Evolutionary conservation across 2,797 vertebrate genomes (phyloP), one percentile per base, ranked within the genome.

Genomic region (Lates japonicus): DNA sequence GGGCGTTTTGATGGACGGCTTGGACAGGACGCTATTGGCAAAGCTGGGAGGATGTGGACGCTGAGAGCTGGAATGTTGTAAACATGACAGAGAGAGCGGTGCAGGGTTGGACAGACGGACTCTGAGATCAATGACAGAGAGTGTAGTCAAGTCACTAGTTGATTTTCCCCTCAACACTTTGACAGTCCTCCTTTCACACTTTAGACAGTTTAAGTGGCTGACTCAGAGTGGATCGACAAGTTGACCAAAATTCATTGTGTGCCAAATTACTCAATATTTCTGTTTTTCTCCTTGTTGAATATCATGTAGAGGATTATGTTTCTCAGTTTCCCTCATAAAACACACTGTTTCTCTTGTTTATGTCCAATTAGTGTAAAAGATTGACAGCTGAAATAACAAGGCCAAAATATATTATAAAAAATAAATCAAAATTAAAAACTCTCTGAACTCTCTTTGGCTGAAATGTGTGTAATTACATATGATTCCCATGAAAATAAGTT

Each of bases 181-280:
- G 91, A 92, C 90, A 87, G 74, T 70, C 67, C 55, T 76, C 57
- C 68, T 91, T 90, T 93, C 81, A 90, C 85, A 77, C 74, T 83
- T 76, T 48, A 17, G 90, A 94, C 92, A 89, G 62, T 87, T 89
- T 92, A 92, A 94, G 87, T 92, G 88, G 76, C 33, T 62, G 70
- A 86, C 80, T 81, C 58, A 3, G 60, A 62, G 49, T 0, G 20
- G 35, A 80, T 74, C 35, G 52, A 85, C 88, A 68, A 71, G 63
- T 77, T 82, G 72, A 61, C 42, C 29, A 60, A 74, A 84, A 76
- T 74, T 64, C 71, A 79, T 76, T 78, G 72, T 66, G 58, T 20
- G 11, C 48, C 8, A 35, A 78, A 78, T 63, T 37, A 74, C 60
- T 86, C 59, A 44, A 73, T 75, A 64, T 79, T 80, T 55, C 17